Conservation (phyloP, 2,888 invertebrate genomes). For the Zygogramma bicolorata region DNA sequence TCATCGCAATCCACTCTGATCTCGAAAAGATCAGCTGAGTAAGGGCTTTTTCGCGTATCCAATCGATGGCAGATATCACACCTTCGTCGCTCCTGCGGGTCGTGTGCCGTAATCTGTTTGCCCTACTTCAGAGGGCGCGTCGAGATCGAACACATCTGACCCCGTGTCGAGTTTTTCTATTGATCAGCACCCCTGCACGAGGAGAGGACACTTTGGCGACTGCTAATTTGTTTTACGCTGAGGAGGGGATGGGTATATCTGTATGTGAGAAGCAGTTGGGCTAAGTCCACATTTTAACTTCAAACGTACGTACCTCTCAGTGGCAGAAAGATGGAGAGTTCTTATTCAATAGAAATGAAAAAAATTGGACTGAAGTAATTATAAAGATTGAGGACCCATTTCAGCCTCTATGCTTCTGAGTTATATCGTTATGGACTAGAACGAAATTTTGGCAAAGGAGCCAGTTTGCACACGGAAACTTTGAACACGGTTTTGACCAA, state of each 20-base stretch:
- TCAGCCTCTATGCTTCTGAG: too few relatives aligned
- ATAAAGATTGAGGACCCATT: too few relatives aligned
- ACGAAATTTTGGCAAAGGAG: too few relatives aligned
- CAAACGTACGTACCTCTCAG: too few relatives aligned
- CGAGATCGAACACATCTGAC: conserved; percentile 1
- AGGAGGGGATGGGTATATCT: not conserved
- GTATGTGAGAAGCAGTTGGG: too few relatives aligned
- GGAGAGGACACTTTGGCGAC: not conserved
- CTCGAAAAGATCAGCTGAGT: conserved; percentile 18
- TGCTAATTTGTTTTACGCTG: not conserved
- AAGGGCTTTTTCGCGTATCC: conserved; percentile 7
- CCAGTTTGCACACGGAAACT: too few relatives aligned
- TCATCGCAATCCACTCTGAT: not conserved
- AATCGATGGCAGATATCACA: conserved; percentile 3
- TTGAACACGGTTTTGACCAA: too few relatives aligned
- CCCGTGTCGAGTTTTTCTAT: conserved; percentile 1
- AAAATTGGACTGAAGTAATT: too few relatives aligned
- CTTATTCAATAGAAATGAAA: too few relatives aligned
- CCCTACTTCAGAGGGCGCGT: conserved; percentile 8
- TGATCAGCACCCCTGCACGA: not conserved
- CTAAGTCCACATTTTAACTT: too few relatives aligned
- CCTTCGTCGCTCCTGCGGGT: not conserved
- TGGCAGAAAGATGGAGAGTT: too few relatives aligned
- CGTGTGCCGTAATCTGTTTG: conserved; percentile 6
- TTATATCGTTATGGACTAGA: too few relatives aligned